Evolutionary conservation across 2,113 vertebrate species (phyloP), one percentile per base, ranked within the genome.

Genomic region (Excalfactoria chinensis): DNA sequence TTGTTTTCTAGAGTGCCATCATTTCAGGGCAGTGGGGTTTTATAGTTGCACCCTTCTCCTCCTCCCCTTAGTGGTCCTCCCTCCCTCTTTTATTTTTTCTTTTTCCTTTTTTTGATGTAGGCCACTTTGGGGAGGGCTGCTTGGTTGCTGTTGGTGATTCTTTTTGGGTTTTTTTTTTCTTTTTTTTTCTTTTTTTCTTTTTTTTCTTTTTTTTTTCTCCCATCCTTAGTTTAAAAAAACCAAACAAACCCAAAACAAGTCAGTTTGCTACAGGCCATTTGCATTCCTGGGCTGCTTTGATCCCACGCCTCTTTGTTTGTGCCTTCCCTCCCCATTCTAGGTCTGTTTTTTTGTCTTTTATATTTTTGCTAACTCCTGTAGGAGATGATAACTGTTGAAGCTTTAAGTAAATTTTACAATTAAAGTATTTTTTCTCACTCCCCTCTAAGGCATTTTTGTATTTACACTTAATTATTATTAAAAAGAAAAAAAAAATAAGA

Each of bases 401-500:
- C 97, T 97, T 96, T 97, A 97, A 96, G 93, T 95, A 96, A 96
- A 95, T 95, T 97, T 97, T 92, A 95, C 95, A 90, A 93, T 89
- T 92, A 95, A 79, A 97, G 73, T 95, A 94, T 96, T 97, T 96
- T 97, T 97, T 96, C 96, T 98, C 97, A 97, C 94, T 93, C 92
- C 97, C 96, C 95, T 96, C 97, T 96, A 96, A 95, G 95, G 91
- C 93, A 96, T 96, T 96, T 97, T 95, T 89, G 93, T 97, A 96
- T 94, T 91, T 95, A 95, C 93, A 96, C 95, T 95, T 95, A 95
- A 95, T 87, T 79, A 85, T 76, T 93, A n/a, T 56, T 56, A 37
- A 55, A 62, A 83, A 82, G 68, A 84, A 80, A 58, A 8, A 18
- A n/a, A 72, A 84, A 8, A 18, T 23, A 37, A 37, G 10, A 10